These are phyloP conservation scores for Rhinolophus sinicus DNA, from an alignment of 2,113 vertebrate genomes.

Conservation along the genomic window DNA sequence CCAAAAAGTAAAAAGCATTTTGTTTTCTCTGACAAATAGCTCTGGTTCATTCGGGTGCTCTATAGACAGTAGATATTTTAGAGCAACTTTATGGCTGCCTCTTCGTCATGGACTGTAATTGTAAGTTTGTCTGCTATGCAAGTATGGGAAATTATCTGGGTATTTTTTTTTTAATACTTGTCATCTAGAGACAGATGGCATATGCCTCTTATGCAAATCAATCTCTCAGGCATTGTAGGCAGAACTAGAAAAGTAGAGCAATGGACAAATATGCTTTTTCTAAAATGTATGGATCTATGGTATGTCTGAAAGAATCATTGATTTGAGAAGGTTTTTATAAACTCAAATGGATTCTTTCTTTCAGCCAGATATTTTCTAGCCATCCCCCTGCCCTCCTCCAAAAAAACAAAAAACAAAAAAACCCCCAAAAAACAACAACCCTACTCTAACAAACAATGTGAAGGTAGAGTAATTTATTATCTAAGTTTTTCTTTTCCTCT, in stretches of 20 bases:
- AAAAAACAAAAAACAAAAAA: too few relatives aligned
- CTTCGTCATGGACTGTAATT: conserved; percentile 58
- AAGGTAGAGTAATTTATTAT: not conserved
- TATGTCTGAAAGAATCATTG: conserved; percentile 39
- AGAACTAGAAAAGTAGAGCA: conserved; percentile 22
- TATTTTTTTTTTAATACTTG: conserved; percentile 1
- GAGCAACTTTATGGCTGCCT: not conserved
- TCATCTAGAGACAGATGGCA: conserved; percentile 21
- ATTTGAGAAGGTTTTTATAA: conserved; percentile 56
- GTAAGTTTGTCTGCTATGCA: conserved; percentile 5
- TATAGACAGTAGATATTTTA: conserved; percentile 46
- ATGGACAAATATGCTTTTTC: not conserved
- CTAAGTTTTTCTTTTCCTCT: not conserved
- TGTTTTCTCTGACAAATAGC: conserved; percentile 63
- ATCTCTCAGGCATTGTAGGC: not conserved
- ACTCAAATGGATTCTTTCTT: conserved; percentile 7
- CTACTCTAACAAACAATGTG: not conserved
- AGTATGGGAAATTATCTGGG: conserved; percentile 14
- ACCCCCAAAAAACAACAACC: too few relatives aligned
- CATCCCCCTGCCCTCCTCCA: too few relatives aligned
- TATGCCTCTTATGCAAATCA: not conserved
- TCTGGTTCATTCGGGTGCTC: not conserved
- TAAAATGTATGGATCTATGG: conserved; percentile 5
- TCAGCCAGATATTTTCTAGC: conserved; percentile 16
- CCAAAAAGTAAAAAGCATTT: conserved; percentile 60